phyloP scores from a whole-genome alignment of 2,113 vertebrate genomes.

The Odocoileus virginianus region DNA sequence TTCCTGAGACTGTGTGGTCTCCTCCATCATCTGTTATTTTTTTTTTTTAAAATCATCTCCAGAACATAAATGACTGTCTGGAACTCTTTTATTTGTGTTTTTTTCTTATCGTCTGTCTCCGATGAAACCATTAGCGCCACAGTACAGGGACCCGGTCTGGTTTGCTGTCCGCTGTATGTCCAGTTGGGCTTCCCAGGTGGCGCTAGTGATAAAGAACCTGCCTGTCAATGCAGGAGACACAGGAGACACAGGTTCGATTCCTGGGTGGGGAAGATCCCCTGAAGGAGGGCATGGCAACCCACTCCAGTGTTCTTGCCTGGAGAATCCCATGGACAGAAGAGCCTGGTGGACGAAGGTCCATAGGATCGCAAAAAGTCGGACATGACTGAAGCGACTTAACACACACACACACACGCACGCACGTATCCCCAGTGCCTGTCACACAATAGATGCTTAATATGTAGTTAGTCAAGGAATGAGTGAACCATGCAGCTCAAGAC shows the following conservation, averaged over 20 bases:
- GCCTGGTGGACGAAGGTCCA: not conserved
- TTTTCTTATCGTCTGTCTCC: not conserved
- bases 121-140: not conserved
- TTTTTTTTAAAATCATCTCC: not conserved
- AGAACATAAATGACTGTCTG: not conserved
- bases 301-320: not conserved
- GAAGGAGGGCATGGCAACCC: not conserved
- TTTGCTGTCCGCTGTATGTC: not conserved
- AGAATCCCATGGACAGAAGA: not conserved
- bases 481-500: not conserved
- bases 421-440: not conserved
- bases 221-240: not conserved
- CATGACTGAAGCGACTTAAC: not conserved
- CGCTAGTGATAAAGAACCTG: not conserved
- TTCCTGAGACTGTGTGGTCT: not conserved
- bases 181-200: not conserved
- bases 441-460: not conserved
- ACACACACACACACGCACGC: not conserved
- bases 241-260: not conserved
- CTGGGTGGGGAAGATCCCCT: not conserved
- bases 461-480: not conserved
- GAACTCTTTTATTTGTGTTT: not conserved
- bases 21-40: not conserved
- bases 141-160: not conserved
- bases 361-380: not conserved